Base-by-base conservation (phyloP, 2,797 vertebrate genomes). In the Acanthornis magna region DNA sequence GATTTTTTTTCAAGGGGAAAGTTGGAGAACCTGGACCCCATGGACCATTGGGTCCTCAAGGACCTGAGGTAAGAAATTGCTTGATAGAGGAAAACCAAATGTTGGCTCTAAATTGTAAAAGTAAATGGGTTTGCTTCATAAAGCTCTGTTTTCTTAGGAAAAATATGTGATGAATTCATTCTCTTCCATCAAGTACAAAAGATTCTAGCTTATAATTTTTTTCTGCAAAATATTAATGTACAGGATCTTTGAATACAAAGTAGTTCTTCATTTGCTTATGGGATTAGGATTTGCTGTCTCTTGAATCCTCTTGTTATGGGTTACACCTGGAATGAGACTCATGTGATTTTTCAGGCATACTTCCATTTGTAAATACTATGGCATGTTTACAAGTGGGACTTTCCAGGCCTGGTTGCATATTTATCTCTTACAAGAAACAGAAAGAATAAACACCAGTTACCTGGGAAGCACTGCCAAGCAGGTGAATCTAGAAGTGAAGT, bases 41-140 rank as follows among this genome's bases (percentile, higher is more conserved):
- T 25, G 98, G 98, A 88, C 97, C 97, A 82, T 26, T 96, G 40
- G 98, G 98, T 29, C 98, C 97, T 90, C 97, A 97, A 70, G 98
- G 98, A 96, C 98, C 98, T 85, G 98, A 98, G 98, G 98, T 98
- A 98, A 98, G 96, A 87, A 96, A 78, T 66, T 72, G 13, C 60
- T 85, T 38, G 45, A 21, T 55, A 57, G 70, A 30, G 11, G 55
- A 45, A 70, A 92, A 93, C 25, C 62, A 16, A 76, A 81, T 34
- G 15, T 47, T 1, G 6, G 5, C 66, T 85, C 23, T 91, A 36
- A 76, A 20, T 77, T 58, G 70, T 7, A 48, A 81, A 95, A 91
- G 73, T 38, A 10, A 91, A 89, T 40, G 16, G 1, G 20, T 71
- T 92, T 86, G 7, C 25, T 76, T 91, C 51, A 38, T n/a, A 22